Percentiles rank a stretch among this genome's conserved stretches.
phyloP scores from a whole-genome alignment of 2,888 invertebrate genomes.

The Drosophila anceps region DNA sequence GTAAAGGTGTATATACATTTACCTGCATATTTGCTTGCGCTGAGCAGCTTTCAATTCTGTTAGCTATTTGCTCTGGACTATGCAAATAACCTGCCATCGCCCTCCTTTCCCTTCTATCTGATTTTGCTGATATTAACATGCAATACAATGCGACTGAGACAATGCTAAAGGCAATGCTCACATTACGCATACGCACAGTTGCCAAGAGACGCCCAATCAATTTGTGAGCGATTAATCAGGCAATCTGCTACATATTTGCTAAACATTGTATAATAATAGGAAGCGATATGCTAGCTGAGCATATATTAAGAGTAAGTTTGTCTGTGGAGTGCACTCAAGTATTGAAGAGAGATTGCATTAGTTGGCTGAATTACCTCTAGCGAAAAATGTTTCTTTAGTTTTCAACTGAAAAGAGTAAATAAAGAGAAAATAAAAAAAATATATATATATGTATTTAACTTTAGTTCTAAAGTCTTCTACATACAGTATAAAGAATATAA shows the following conservation, averaged over 20 bases:
- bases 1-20: slow-evolving; percentile 23
- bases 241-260: slow-evolving; percentile 1
- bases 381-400: too few relatives aligned
- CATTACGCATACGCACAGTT: slow-evolving; percentile 66
- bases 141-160: slow-evolving; percentile 33
- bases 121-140: slow-evolving; percentile 44
- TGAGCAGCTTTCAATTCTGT: slow-evolving; percentile 53
- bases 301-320: background rate
- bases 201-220: slow-evolving; percentile 15
- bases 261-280: background rate
- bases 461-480: too few relatives aligned
- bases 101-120: background rate
- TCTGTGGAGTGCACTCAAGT: too few relatives aligned
- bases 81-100: slow-evolving; percentile 31
- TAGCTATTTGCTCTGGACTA: slow-evolving; percentile 11
- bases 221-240: slow-evolving; percentile 16
- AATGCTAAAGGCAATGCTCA: slow-evolving; percentile 35
- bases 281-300: background rate
- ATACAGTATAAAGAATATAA: too few relatives aligned
- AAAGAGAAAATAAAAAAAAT: too few relatives aligned
- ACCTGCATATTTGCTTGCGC: slow-evolving; percentile 14
- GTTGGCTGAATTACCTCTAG: too few relatives aligned
- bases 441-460: too few relatives aligned
- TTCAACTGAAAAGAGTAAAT: too few relatives aligned
- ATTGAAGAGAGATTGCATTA: background rate